Evolutionary conservation across 2,888 invertebrate genomes (phyloP).

Genomic region (Pediacus dermestoides): DNA sequence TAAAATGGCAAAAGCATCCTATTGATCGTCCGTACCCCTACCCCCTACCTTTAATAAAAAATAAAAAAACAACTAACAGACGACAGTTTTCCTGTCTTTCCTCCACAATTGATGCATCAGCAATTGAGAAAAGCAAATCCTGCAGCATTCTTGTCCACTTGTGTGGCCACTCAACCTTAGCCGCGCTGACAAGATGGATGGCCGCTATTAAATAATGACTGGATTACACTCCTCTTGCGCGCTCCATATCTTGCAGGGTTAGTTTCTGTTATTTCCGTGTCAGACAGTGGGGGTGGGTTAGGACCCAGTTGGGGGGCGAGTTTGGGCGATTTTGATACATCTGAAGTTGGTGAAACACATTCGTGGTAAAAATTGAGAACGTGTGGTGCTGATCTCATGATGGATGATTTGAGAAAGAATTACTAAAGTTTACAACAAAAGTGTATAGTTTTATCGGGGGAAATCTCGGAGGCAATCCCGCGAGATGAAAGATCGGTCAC

Average conservation of each 20-base stretch:
- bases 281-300: too few species aligned
- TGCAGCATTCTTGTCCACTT: slow-evolving; percentile 32
- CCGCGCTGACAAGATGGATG: slow-evolving; percentile 32
- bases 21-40: too few species aligned
- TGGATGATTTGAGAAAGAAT: slow-evolving; percentile 51
- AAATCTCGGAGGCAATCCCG: slow-evolving; percentile 55
- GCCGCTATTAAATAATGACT: slow-evolving; percentile 36
- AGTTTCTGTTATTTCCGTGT: too few species aligned
- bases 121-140: too few species aligned
- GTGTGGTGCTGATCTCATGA: slow-evolving; percentile 48
- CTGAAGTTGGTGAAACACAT: slow-evolving; percentile 30
- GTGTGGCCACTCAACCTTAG: slow-evolving; percentile 26
- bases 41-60: too few species aligned
- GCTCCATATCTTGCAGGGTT: not conserved
- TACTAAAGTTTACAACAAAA: slow-evolving; percentile 52
- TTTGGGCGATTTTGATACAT: slow-evolving; percentile 15
- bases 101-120: too few species aligned
- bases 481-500: slow-evolving; percentile 57
- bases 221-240: slow-evolving; percentile 23
- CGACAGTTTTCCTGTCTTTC: too few species aligned
- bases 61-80: too few species aligned
- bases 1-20: too few species aligned
- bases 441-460: slow-evolving; percentile 59
- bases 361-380: slow-evolving; percentile 39
- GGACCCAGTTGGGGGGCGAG: too few species aligned